These are phyloP conservation scores for Hecatera dysodea DNA, from an alignment of 2,888 invertebrate genomes.

Conservation along the genomic window DNA sequence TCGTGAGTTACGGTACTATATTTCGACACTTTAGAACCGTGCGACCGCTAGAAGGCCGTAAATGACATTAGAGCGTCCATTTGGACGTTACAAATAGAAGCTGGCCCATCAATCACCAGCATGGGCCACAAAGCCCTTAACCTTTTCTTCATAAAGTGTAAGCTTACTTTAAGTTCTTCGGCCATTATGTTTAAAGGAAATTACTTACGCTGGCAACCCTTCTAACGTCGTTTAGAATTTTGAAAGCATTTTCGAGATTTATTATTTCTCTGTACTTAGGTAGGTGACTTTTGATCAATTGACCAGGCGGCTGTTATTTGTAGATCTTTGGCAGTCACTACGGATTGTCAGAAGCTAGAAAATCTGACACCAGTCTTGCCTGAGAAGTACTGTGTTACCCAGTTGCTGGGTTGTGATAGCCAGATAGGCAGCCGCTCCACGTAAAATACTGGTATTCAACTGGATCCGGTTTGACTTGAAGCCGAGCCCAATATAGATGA, in stretches of 20 bases:
- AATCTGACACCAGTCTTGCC: no score
- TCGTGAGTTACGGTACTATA: slow-evolving; percentile 28
- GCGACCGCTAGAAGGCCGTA: slow-evolving; percentile 49
- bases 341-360: no score
- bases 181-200: slow-evolving; percentile 66
- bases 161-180: slow-evolving; percentile 61
- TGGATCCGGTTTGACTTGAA: no score
- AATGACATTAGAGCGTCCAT: slow-evolving; percentile 63
- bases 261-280: slow-evolving; percentile 2
- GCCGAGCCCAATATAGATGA: no score
- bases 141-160: slow-evolving; percentile 60
- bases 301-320: no score
- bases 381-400: no score
- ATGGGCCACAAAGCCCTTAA: slow-evolving; percentile 65
- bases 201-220: slow-evolving; percentile 63
- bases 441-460: no score
- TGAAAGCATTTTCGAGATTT: slow-evolving; percentile 35
- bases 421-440: no score
- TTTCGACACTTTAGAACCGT: slow-evolving; percentile 56
- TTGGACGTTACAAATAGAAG: slow-evolving; percentile 63
- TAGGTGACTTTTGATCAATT: no score
- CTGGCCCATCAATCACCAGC: slow-evolving; percentile 69
- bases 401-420: no score
- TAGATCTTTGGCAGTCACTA: no score
- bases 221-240: slow-evolving; percentile 27